Evolutionary conservation across 2,797 vertebrate genomes (phyloP), one percentile per base, ranked within the genome.

Genomic region (Chrysocyon brachyurus): DNA sequence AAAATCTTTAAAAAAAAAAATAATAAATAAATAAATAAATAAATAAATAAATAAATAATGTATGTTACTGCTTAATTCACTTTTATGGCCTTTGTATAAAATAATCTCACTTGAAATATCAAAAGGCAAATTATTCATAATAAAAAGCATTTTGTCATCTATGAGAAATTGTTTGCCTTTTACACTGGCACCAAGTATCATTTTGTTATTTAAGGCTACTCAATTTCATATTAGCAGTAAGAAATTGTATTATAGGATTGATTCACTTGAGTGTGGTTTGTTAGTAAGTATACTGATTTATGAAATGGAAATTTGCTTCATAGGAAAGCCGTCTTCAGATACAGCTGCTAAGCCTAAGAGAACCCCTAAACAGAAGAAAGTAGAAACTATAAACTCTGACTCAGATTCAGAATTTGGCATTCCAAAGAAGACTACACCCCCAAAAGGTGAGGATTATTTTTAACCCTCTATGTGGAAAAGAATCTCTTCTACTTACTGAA

Each of bases 361-460:
- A 98, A 63, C 99, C 96, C 99, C 99, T 78, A 99, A 99, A 98
- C 99, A 99, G 98, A 99, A 99, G 99, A 99, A 99, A 98, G 98
- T 99, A 63, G 99, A 99, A 97, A 99, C 99, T 96, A 98, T 99
- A 33, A 99, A 99, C 98, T 99, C 99, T 98, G 99, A 99, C 98
- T 99, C 99, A 0, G 99, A 99, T 98, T 99, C 99, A 10, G 99
- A 99, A 98, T 99, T 99, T 0, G 99, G 98, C 63, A 98, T 99
- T 97, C 98, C 98, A 99, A 99, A 99, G 99, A 99, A 99, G 98
- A 98, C 98, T 84, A 77, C 99, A 91, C 91, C 99, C 94, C 98
- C 99, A 86, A 99, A 99, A 99, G 99, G 99, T 99, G 82, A 97
- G 97, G 12, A 79, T 66, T 54, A 1, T 46, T n/a, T 97, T 57